phyloP scores from a whole-genome alignment of 1,140 invertebrate genomes.

The Magallana gigas region DNA sequence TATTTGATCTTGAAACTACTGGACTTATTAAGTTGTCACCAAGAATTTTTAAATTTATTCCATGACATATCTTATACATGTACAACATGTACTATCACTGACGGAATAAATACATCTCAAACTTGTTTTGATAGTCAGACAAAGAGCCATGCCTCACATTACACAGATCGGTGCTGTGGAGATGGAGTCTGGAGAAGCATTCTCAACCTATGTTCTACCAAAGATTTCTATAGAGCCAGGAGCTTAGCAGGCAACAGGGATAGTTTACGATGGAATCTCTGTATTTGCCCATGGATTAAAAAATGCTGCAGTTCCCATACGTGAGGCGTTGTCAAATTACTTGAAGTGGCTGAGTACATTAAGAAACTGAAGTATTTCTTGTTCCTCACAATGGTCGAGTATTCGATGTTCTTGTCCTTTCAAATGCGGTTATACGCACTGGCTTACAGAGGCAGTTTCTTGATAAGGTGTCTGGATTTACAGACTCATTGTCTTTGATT shows the following conservation, averaged over 20 bases:
- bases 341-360: neutral
- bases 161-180: slow-evolving; percentile 27
- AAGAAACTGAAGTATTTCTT: neutral
- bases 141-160: neutral
- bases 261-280: neutral
- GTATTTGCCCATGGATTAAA: neutral
- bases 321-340: neutral
- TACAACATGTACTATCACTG: no score
- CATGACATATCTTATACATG: no score
- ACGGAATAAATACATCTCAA: no score
- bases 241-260: neutral
- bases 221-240: neutral
- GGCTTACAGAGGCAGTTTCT: neutral
- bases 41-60: no score
- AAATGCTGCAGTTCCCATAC: neutral
- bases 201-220: neutral
- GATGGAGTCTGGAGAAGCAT: neutral
- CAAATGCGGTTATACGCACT: neutral
- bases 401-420: neutral
- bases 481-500: neutral
- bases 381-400: neutral
- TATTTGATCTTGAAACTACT: slow-evolving; percentile 24
- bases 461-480: neutral
- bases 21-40: slow-evolving; percentile 3
- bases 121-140: neutral